These are phyloP conservation scores for Drosophila miranda DNA, from an alignment of 1,140 invertebrate species.

Conservation along the genomic window DNA sequence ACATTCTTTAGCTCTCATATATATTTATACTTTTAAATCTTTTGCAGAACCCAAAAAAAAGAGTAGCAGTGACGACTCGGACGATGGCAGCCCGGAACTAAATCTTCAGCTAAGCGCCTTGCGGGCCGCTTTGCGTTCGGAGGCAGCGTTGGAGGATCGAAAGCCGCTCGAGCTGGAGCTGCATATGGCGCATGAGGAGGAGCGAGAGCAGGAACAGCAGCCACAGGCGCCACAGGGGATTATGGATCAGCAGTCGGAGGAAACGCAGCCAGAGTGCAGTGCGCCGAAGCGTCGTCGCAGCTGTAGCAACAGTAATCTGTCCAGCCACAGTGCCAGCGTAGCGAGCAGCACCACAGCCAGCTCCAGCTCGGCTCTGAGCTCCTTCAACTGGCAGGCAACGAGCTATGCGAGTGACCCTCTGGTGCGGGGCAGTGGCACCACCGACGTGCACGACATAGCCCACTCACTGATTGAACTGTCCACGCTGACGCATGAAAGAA, in stretches of 20 bases:
- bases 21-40: neutral
- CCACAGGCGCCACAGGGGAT: neutral
- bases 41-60: constrained; percentile 15
- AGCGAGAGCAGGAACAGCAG: constrained; percentile 3
- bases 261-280: constrained; percentile 21
- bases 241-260: neutral
- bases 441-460: constrained; percentile 41
- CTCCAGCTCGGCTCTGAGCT: constrained; percentile 32
- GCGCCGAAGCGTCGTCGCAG: constrained; percentile 40
- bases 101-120: constrained; percentile 53
- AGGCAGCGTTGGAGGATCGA: constrained; percentile 40
- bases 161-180: constrained; percentile 43
- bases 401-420: constrained; percentile 21
- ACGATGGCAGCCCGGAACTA: constrained; percentile 43
- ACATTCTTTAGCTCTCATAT: neutral
- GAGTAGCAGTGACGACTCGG: constrained; percentile 31
- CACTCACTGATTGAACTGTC: constrained; percentile 55
- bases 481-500: constrained; percentile 12
- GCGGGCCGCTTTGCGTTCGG: constrained; percentile 46
- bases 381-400: constrained; percentile 31
- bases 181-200: neutral
- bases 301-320: constrained; percentile 54
- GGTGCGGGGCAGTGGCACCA: constrained; percentile 11
- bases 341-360: constrained; percentile 47
- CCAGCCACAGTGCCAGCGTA: constrained; percentile 42